Conservation (phyloP, 92 coral and sea anemone genomes). For the Zoanthus sansibaricus region DNA sequence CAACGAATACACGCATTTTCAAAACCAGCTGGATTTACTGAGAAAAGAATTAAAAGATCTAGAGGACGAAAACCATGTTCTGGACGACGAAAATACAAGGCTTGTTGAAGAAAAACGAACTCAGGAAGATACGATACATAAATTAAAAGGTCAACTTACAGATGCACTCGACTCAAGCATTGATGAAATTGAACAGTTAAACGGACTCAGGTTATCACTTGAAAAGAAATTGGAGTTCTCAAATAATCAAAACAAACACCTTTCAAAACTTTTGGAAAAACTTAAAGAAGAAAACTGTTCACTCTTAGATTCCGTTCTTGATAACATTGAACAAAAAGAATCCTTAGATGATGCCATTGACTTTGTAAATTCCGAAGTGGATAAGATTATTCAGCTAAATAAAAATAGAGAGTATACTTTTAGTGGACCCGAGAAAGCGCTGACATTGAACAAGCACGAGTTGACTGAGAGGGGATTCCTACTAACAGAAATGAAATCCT, state of each 20-base stretch:
- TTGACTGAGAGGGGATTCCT: constrained; percentile 69
- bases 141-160: constrained; percentile 84
- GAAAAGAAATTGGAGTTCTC: constrained; percentile 59
- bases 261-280: constrained; percentile 65
- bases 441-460: constrained; percentile 51
- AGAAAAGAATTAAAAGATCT: constrained; percentile 77
- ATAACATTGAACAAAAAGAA: constrained; percentile 79
- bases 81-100: constrained; percentile 89
- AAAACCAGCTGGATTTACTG: constrained; percentile 63
- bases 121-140: constrained; percentile 84
- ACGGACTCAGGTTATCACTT: constrained; percentile 73
- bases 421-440: constrained; percentile 30
- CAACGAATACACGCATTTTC: constrained; percentile 62
- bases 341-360: constrained; percentile 74
- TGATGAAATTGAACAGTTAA: constrained; percentile 94
- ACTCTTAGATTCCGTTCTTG: constrained; percentile 73
- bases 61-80: constrained; percentile 75
- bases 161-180: constrained; percentile 95
- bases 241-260: constrained; percentile 63
- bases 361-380: constrained; percentile 68
- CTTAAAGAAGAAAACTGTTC: constrained; percentile 65
- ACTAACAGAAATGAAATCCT: constrained; percentile 82
- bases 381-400: constrained; percentile 67
- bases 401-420: constrained; percentile 25
- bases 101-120: constrained; percentile 88